Conservation (phyloP, 2,797 vertebrate genomes). For the Sebastes vulpes region DNA sequence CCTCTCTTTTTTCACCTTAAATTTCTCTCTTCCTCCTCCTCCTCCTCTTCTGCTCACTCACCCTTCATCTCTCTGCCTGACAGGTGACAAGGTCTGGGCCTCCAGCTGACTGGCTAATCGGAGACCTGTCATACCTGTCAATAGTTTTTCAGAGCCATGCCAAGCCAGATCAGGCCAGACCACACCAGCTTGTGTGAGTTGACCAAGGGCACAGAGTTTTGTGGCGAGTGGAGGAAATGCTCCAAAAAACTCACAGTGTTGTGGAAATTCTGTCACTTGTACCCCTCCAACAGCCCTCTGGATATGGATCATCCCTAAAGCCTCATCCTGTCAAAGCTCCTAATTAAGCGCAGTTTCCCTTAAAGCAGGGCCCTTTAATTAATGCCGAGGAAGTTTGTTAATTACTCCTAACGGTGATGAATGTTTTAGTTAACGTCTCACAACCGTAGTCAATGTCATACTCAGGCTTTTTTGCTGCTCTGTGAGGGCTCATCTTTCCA, state of each 20-base stretch:
- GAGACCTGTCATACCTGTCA: slow-evolving; percentile 98
- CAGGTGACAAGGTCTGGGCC: slow-evolving; percentile 95
- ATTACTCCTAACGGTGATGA: slow-evolving; percentile 85
- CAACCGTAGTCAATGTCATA: slow-evolving; percentile 61
- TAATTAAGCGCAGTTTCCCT: slow-evolving; percentile 82
- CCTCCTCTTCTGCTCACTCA: slow-evolving; percentile 75
- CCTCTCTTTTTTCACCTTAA: slow-evolving; percentile 14
- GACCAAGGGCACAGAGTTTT: slow-evolving; percentile 71
- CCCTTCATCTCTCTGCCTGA: slow-evolving; percentile 94
- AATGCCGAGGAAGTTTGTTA: slow-evolving; percentile 81
- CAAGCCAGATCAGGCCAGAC: slow-evolving; percentile 49
- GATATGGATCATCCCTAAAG: slow-evolving; percentile 86
- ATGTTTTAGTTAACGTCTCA: slow-evolving; percentile 75
- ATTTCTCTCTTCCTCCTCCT: slow-evolving; percentile 10
- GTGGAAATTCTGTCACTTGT: slow-evolving; percentile 79
- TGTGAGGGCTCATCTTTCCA: slow-evolving; percentile 8
- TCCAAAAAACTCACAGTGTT: slow-evolving; percentile 25
- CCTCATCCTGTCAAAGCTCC: slow-evolving; percentile 81
- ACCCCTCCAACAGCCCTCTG: slow-evolving; percentile 64
- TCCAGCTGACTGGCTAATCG: slow-evolving; percentile 98
- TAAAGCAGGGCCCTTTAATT: slow-evolving; percentile 82
- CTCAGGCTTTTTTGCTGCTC: slow-evolving; percentile 18
- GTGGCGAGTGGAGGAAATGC: slow-evolving; percentile 7
- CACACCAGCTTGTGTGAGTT: slow-evolving; percentile 38
- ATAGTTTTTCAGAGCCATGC: slow-evolving; percentile 87